These are phyloP conservation scores for Poeciliopsis paucimaculata DNA, from an alignment of 2,797 vertebrate species.

Conservation along the genomic window DNA sequence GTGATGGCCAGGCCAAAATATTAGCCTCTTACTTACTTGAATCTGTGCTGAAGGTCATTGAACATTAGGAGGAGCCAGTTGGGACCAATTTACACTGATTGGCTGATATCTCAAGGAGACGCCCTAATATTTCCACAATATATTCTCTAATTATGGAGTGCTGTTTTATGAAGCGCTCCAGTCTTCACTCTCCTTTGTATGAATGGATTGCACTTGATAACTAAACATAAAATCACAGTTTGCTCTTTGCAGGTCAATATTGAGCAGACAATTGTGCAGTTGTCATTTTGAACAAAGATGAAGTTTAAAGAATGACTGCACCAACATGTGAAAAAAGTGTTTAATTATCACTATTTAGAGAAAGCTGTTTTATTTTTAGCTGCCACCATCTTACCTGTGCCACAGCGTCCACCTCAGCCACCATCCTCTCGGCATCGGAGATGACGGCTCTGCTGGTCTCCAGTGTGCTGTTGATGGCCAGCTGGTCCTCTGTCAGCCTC, in stretches of 20 bases:
- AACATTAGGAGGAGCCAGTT: neutral
- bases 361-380: conserved; percentile 24
- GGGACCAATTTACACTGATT: neutral
- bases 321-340: neutral
- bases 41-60: neutral
- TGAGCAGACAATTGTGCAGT: neutral
- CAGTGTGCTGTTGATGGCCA: conserved; percentile 77
- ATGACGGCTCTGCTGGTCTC: conserved; percentile 68
- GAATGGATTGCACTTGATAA: neutral
- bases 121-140: neutral
- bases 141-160: neutral
- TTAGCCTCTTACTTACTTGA: neutral
- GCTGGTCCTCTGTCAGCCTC: conserved; percentile 69
- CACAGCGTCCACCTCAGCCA: conserved; percentile 78
- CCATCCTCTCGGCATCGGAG: conserved; percentile 60
- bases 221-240: neutral
- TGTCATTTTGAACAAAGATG: neutral
- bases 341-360: conserved; percentile 4
- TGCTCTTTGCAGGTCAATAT: neutral
- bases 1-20: neutral
- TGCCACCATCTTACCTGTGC: conserved; percentile 82
- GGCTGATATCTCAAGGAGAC: neutral
- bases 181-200: neutral
- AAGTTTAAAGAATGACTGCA: neutral
- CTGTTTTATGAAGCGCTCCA: neutral